Evolutionary conservation across 37 sponge, comb jelly and placozoan species (phyloP).

Genomic region (Amphimedon queenslandica): DNA sequence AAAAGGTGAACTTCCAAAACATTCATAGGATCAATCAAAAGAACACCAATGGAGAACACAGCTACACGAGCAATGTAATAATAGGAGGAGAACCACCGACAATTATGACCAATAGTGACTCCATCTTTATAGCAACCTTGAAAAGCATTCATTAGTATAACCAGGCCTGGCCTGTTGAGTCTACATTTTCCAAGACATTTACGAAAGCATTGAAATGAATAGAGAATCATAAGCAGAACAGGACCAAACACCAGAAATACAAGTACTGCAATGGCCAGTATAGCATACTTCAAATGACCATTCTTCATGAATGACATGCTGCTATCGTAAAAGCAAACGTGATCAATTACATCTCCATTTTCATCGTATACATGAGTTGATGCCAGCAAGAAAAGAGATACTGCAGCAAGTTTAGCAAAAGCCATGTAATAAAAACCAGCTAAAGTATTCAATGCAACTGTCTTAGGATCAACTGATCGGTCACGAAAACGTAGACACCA

Average conservation of each 20-base stretch:
- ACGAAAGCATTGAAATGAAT: constrained; percentile 7
- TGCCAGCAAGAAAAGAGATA: neutral
- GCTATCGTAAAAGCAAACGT: neutral
- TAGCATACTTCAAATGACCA: neutral
- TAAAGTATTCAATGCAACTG: constrained; percentile 2
- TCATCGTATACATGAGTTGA: neutral
- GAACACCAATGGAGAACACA: neutral
- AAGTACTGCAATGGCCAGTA: neutral
- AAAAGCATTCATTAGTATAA: neutral
- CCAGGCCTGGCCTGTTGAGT: constrained; percentile 2
- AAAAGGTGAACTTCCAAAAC: neutral
- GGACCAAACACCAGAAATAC: constrained; percentile 4
- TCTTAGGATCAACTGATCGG: neutral
- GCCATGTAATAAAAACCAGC: constrained; percentile 4
- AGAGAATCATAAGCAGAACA: constrained; percentile 11
- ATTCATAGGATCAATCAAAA: neutral
- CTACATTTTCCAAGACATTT: neutral
- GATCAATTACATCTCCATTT: neutral
- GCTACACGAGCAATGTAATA: neutral
- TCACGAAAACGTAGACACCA: neutral
- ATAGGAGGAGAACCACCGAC: neutral
- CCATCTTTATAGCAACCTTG: constrained; percentile 6
- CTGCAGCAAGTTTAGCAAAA: neutral
- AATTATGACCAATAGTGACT: neutral
- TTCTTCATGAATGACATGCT: neutral